phyloP scores from a whole-genome alignment of 2,113 vertebrate species.

The Chunga burmeisteri region DNA sequence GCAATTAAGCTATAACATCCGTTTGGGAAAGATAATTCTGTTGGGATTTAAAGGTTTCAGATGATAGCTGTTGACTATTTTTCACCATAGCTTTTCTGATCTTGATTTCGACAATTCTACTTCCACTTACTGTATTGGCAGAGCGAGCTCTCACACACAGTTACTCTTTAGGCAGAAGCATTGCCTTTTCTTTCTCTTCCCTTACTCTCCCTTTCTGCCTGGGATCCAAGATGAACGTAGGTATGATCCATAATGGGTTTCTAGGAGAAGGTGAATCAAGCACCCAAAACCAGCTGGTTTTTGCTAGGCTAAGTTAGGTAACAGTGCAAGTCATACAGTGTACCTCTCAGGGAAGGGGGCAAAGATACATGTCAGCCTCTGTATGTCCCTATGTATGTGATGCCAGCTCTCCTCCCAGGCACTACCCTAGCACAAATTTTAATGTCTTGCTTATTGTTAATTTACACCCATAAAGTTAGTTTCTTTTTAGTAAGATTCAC shows the following conservation, averaged over 20 bases:
- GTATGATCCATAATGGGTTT: not conserved
- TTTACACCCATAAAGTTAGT: not conserved
- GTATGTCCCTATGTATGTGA: not conserved
- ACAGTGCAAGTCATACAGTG: not conserved
- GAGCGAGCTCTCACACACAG: rapidly evolving
- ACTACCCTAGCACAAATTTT: not conserved
- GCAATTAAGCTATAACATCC: not conserved
- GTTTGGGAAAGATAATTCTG: not conserved
- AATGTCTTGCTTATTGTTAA: not conserved
- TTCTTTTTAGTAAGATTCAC: not conserved
- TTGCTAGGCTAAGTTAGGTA: not conserved
- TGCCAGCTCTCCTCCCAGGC: not conserved
- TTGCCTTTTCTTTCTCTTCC: not conserved
- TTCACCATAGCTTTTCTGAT: not conserved
- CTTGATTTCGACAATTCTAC: not conserved
- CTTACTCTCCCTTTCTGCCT: not conserved
- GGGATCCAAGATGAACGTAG: not conserved
- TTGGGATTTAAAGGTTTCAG: not conserved
- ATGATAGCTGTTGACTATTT: not conserved
- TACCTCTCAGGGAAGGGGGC: not conserved
- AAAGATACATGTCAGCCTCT: not conserved
- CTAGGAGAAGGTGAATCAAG: not conserved
- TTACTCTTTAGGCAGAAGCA: not conserved
- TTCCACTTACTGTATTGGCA: not conserved
- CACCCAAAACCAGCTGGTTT: not conserved